Conservation (phyloP, 2,888 invertebrate genomes). For the Pilophorus perplexus region DNA sequence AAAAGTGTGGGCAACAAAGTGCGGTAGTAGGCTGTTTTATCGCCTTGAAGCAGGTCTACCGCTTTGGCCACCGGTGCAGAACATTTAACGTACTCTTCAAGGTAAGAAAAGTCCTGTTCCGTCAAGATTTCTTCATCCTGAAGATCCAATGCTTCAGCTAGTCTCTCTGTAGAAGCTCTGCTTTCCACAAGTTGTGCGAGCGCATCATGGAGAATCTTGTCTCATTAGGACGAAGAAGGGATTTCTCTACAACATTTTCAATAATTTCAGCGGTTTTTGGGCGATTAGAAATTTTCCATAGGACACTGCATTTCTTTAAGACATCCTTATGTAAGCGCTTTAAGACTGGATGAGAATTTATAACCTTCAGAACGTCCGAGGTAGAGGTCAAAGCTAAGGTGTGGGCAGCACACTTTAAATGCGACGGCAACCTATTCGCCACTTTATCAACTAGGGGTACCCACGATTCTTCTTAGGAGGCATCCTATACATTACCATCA, state of each 20-base stretch:
- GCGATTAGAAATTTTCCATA: conserved; percentile 1
- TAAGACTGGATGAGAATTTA: not conserved
- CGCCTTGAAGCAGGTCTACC: conserved; percentile 26
- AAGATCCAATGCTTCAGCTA: too few relatives aligned
- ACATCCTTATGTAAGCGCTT: not conserved
- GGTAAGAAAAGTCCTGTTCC: conserved; percentile 24
- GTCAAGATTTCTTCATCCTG: too few relatives aligned
- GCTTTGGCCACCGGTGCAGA: conserved; percentile 29
- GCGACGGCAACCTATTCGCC: not conserved
- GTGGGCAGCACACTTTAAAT: not conserved
- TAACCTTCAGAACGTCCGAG: not conserved
- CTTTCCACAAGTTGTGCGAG: too few relatives aligned
- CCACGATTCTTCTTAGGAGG: not conserved
- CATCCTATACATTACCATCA: not conserved
- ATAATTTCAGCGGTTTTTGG: not conserved
- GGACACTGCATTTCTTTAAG: conserved; percentile 9
- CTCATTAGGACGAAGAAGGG: too few relatives aligned
- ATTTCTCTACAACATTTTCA: too few relatives aligned
- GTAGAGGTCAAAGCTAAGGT: not conserved
- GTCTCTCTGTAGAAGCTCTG: too few relatives aligned
- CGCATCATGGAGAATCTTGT: too few relatives aligned
- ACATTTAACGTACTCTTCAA: conserved; percentile 36
- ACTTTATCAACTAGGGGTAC: not conserved
- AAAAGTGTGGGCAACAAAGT: conserved; percentile 1
- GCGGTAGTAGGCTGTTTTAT: conserved; percentile 22